phyloP scores from a whole-genome alignment of 2,888 invertebrate genomes.

The Unio pictorum region DNA sequence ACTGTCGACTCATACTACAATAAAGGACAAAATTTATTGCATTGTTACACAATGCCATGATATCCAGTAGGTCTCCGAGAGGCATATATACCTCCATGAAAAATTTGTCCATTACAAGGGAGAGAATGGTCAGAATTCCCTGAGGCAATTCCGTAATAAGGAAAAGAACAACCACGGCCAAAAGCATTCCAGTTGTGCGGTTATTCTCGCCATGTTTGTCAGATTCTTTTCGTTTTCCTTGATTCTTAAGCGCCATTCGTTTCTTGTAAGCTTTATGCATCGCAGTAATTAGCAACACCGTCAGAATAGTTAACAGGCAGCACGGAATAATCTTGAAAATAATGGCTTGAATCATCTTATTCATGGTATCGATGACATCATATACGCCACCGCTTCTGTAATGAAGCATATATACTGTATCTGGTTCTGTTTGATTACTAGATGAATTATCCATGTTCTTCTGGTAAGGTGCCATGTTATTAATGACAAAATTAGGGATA shows the following conservation, averaged over 20 bases:
- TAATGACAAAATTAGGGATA: slow-evolving; percentile 87
- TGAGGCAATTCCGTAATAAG: slow-evolving; percentile 92
- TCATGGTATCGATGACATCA: slow-evolving; percentile 73
- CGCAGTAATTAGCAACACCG: slow-evolving; percentile 71
- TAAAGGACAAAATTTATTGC: slow-evolving; percentile 95
- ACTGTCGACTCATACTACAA: slow-evolving; percentile 94
- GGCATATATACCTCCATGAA: slow-evolving; percentile 79
- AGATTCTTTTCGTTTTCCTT: slow-evolving; percentile 64
- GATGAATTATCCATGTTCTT: too few species aligned
- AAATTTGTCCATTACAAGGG: slow-evolving; percentile 84
- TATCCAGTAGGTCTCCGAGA: slow-evolving; percentile 87
- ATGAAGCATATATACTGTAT: slow-evolving; percentile 14
- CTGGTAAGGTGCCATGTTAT: slow-evolving; percentile 75
- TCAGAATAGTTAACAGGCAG: slow-evolving; percentile 83
- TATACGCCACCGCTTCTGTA: slow-evolving; percentile 12
- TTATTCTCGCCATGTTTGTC: slow-evolving; percentile 73
- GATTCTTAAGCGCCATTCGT: slow-evolving; percentile 60
- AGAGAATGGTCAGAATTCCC: slow-evolving; percentile 78
- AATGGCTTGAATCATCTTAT: slow-evolving; percentile 95
- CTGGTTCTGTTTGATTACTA: not conserved
- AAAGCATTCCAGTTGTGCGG: slow-evolving; percentile 90
- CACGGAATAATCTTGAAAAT: slow-evolving; percentile 94
- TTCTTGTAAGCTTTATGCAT: slow-evolving; percentile 69
- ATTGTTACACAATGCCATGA: slow-evolving; percentile 90
- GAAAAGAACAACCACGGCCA: slow-evolving; percentile 88